A percentile compares a stretch with the other conserved stretches of the same genome.
Conservation (phyloP, 2,113 vertebrate genomes). For the Dromiciops gliroides region DNA sequence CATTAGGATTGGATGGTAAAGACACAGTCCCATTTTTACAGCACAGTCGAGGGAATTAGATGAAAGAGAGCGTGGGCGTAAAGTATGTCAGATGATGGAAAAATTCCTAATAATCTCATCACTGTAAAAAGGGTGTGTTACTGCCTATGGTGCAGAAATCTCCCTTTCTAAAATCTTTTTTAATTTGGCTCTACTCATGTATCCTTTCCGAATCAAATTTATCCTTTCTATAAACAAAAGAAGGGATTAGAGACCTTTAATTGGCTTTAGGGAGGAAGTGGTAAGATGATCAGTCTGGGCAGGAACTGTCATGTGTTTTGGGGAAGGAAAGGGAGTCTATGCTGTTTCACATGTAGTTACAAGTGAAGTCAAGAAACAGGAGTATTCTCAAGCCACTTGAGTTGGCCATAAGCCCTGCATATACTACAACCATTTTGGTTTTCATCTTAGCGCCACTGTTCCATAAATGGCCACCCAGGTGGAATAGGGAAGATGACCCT, state of each 20-base stretch:
- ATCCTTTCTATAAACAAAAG: conserved; percentile 79
- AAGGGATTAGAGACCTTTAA: conserved; percentile 77
- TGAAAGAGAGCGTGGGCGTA: conserved; percentile 47
- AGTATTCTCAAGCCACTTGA: conserved; percentile 32
- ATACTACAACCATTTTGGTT: neutral
- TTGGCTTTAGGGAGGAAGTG: conserved; percentile 76
- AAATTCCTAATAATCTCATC: conserved; percentile 65
- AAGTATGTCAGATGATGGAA: conserved; percentile 65
- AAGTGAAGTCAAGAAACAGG: conserved; percentile 55
- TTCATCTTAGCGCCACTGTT: neutral
- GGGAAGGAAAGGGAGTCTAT: conserved; percentile 67
- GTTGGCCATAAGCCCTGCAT: neutral
- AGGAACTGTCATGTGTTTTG: conserved; percentile 75
- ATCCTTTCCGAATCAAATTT: conserved; percentile 75
- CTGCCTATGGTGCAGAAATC: conserved; percentile 70
- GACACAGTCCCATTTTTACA: conserved; percentile 56
- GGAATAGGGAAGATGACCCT: neutral
- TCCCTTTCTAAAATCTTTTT: conserved; percentile 75
- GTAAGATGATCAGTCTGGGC: conserved; percentile 73
- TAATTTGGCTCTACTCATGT: conserved; percentile 73
- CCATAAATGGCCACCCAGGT: neutral
- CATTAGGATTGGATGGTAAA: conserved; percentile 48
- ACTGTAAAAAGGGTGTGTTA: conserved; percentile 71
- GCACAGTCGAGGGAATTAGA: conserved; percentile 25
- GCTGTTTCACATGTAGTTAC: conserved; percentile 46